Percentiles rank a stretch among this genome's conserved stretches.
Evolutionary conservation across 2,113 vertebrate species (phyloP).

Genomic region (Paramormyrops kingsleyae): DNA sequence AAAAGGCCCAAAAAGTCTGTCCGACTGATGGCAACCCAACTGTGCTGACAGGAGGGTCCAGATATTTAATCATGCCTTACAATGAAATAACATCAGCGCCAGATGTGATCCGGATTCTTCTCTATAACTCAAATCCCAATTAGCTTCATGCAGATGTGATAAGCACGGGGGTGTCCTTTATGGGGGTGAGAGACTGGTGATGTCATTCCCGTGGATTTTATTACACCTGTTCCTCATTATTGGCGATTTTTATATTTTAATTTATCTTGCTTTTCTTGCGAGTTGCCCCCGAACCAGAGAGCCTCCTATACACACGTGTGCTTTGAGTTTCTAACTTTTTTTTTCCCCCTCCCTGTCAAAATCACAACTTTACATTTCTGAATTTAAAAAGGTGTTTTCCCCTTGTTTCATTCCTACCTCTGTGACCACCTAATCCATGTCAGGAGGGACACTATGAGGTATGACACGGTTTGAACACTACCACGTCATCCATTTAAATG

Average conservation of each 20-base stretch:
- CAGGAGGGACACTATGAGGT: too few relatives aligned
- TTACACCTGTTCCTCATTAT: not conserved
- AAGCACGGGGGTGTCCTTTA: not conserved
- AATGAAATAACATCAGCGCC: not conserved
- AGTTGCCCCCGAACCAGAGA: not conserved
- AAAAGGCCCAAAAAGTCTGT: not conserved
- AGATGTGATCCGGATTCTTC: slow-evolving; percentile 4
- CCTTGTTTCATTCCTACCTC: not conserved
- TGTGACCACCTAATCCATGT: not conserved
- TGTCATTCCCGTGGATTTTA: not conserved
- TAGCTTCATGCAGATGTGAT: slow-evolving; percentile 1
- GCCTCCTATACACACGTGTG: not conserved
- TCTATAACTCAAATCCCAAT: slow-evolving; percentile 8
- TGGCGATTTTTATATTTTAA: not conserved
- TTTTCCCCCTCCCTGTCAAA: not conserved
- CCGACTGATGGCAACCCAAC: not conserved
- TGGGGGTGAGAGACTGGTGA: not conserved
- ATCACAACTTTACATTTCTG: not conserved
- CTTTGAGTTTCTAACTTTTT: not conserved
- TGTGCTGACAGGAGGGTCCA: slow-evolving; percentile 3
- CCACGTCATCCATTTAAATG: too few relatives aligned
- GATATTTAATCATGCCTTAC: slow-evolving; percentile 12
- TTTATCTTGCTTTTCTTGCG: not conserved
- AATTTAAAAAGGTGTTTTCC: not conserved
- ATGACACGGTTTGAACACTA: too few relatives aligned